Evolutionary conservation across 2,797 vertebrate genomes (phyloP), one percentile per base, ranked within the genome.

Genomic region (Sebastes oblongus): DNA sequence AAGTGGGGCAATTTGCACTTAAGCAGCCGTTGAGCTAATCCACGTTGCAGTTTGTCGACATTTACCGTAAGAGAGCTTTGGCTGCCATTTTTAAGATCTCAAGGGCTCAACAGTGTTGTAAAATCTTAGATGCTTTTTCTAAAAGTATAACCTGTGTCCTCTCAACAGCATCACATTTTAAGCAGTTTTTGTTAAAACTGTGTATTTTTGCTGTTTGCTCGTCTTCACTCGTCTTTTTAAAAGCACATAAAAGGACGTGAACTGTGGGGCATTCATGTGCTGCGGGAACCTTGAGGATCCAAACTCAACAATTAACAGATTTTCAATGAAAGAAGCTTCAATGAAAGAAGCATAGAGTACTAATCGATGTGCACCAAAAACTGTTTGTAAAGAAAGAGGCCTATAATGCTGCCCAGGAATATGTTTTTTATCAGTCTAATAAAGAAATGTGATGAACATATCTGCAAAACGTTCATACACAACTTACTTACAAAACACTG

Each of bases 1-100:
- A 83, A 81, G 50, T 68, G 71, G 87, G 85, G 78, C 83, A 77
- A 86, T 82, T 74, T 86, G 29, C 50, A 69, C 72, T 39, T 3
- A 0, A 70, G 32, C 61, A 56, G 29, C 68, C 75, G 16, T 30
- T 6, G 39, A 85, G 77, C 59, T 66, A 60, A 82, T 69, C 72
- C 61, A 3, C 2, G 14, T 71, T 10, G 27, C 61, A 27, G 77
- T 58, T 58, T 79, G 72, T 62, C 42, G 8, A 74, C 77, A 72
- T 80, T 78, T 74, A 72, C 60, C 8, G 16, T 25, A 64, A 77
- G 39, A 64, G 10, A 72, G 46, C 65, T 61, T n/a, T 0, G 64
- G 66, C 65, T 58, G 77, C 66, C 66, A 30, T 27, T 52, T 52
- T 11, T 20, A 34, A 77, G 73, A 30, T 72, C 56, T 50, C 9